Evolutionary conservation across 2,797 vertebrate genomes (phyloP), one percentile per base, ranked within the genome.

Genomic region (Sitta carolinensis): DNA sequence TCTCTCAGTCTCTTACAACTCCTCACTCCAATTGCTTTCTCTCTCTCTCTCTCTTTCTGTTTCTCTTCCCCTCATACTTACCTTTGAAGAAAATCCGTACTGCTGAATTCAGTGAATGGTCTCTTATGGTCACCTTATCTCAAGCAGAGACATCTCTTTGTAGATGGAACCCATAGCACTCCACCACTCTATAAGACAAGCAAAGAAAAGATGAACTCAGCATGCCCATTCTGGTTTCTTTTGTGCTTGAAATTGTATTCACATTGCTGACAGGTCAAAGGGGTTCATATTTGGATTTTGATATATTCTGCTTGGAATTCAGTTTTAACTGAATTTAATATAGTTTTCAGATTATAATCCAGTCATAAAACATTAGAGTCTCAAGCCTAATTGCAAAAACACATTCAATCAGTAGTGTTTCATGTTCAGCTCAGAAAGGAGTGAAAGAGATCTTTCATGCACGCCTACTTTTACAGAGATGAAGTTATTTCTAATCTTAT

Each of bases 71-170:
- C 7, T 67, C 18, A 32, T 18, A 32, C 8, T 21, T 40, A 21
- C 14, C 9, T 2, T 51, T 50, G 32, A n/a, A 27, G 51, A 43
- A 19, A 59, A 45, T 32, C 12, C 45, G 22, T 18, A 10, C 22
- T 23, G 11, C 16, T 38, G 58, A 54, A 30, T 67, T 52, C 19
- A 38, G 13, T 0, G 0, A 22, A 18, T 38, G 15, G 11, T 42
- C 14, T 36, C 52, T 43, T 51, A 18, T 12, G 8, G 23, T 19
- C 47, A 45, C 38, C 18, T n/a, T 29, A 9, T 23, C 23, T 52
- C 3, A 1, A 19, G 8, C 12, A n/a, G n/a, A 59, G n/a, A 32
- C 5, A 4, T 16, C 47, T 76, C 62, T 59, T 45, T 25, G 29
- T 11, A 59, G 52, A 52, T 16, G 22, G 38, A 36, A n/a, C n/a